Percentiles rank a stretch among this genome's conserved stretches.
These are phyloP conservation scores for Cephus pulcher DNA, from an alignment of 2,888 invertebrate genomes.

Conservation along the genomic window DNA sequence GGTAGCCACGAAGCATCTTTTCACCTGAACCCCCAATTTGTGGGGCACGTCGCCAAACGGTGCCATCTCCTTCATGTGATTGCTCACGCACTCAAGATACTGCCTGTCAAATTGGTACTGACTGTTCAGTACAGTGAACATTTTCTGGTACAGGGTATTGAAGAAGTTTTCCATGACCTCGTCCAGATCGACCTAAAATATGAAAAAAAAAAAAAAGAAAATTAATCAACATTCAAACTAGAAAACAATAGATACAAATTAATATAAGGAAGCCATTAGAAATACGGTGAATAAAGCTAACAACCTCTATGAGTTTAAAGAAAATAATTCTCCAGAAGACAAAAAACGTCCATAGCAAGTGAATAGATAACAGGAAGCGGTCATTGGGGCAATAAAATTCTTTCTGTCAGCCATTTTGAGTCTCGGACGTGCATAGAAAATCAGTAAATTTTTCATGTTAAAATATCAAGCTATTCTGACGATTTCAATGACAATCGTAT, in stretches of 20 bases:
- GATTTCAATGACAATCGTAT: conserved; percentile 35
- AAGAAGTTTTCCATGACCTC: conserved; percentile 94
- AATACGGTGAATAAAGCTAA: no score
- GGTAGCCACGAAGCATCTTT: conserved; percentile 94
- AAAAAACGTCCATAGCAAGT: not conserved
- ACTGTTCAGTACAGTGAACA: conserved; percentile 95
- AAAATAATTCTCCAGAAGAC: no score
- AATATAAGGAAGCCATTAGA: not conserved
- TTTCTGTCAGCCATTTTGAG: not conserved
- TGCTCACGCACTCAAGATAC: conserved; percentile 88
- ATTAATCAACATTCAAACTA: not conserved
- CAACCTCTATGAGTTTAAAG: no score
- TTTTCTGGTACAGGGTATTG: conserved; percentile 91
- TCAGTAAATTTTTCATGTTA: not conserved
- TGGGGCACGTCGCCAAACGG: conserved; percentile 96
- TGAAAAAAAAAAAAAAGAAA: not conserved
- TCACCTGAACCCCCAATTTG: conserved; percentile 89
- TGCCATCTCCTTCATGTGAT: conserved; percentile 92
- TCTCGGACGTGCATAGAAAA: not conserved
- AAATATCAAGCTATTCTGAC: conserved; percentile 28
- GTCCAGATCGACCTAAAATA: conserved; percentile 79
- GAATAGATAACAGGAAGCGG: not conserved
- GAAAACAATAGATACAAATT: not conserved
- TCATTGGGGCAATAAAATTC: not conserved
- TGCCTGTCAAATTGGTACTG: conserved; percentile 91